phyloP scores from a whole-genome alignment of 1,140 invertebrate genomes.

The Diabrotica undecimpunctata region DNA sequence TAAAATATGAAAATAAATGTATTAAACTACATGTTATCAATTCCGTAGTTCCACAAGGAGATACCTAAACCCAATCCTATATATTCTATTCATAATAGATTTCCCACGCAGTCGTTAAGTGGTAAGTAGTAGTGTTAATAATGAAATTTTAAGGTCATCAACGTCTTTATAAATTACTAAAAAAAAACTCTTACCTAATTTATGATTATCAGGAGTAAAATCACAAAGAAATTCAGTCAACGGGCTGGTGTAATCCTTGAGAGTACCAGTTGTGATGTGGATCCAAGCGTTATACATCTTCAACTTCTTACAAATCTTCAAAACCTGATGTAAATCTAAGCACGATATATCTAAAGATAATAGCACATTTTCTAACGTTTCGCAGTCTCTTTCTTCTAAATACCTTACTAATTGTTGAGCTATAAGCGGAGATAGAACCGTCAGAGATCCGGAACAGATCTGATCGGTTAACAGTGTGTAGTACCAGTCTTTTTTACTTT shows the following conservation, averaged over 20 bases:
- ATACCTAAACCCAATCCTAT: too few relatives aligned
- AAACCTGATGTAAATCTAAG: conserved; percentile 83
- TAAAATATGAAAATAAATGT: too few relatives aligned
- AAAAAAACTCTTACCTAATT: conserved; percentile 9
- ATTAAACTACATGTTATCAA: too few relatives aligned
- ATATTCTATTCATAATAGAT: too few relatives aligned
- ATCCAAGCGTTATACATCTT: conserved; percentile 84
- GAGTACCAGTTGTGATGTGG: conserved; percentile 82
- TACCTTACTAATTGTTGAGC: conserved; percentile 65
- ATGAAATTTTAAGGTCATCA: too few relatives aligned
- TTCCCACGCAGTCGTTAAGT: too few relatives aligned
- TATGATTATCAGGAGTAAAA: conserved; percentile 50
- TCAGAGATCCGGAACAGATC: conserved; percentile 48
- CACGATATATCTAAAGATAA: conserved; percentile 79
- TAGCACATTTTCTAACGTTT: conserved; percentile 74
- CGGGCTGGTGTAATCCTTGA: conserved; percentile 79
- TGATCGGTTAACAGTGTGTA: conserved; percentile 50
- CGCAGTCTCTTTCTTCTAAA: conserved; percentile 55
- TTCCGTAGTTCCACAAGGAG: too few relatives aligned
- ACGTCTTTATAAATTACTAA: too few relatives aligned
- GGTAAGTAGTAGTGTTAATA: too few relatives aligned
- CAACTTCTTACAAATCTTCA: conserved; percentile 74
- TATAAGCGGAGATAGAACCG: conserved; percentile 57
- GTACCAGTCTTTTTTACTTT: conserved; percentile 45
- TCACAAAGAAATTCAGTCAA: conserved; percentile 72